Evolutionary conservation across 2,113 vertebrate genomes (phyloP), one percentile per base, ranked within the genome.

Genomic region (Peromyscus polionotus): DNA sequence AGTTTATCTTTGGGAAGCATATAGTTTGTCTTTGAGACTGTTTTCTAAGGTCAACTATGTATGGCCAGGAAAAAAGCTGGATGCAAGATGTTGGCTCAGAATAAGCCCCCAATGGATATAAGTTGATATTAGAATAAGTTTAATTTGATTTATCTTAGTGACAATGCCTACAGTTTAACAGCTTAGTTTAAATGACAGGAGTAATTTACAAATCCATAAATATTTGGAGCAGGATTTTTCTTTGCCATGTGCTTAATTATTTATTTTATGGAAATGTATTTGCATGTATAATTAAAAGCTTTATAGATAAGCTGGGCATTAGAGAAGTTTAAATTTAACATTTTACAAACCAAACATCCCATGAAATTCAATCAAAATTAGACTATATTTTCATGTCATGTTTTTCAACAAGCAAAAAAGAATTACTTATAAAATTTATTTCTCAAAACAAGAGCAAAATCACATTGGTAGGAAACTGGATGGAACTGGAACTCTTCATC

Each of bases 261-360:
- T 97, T 97, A 94, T 97, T 96, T 96, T 94, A 95, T 97, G 77
- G 92, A 97, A 96, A 92, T 8, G 70, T 93, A 61, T 97, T 96
- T 95, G 39, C 67, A 79, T 94, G 73, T 86, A 79, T 95, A 96
- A 97, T 94, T 96, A 97, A 97, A 92, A 83, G 73, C 68, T 95
- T 95, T 65, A 92, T 77, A 96, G 89, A 91, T 96, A 97, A 95
- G 83, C 77, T 88, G 10, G 73, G 87, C 26, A 92, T 91, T 97
- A 95, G 28, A 93, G 59, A 96, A 96, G 81, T 90, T 98, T 94
- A 95, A 96, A 94, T 93, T 92, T 94, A 95, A 91, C 87, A 97
- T 93, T 96, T 96, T 96, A 54, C 85, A 96, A 97, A 61, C 77
- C 59, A 97, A 93, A 93, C 2, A 84, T 80, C 3, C 4, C 19